Conservation (phyloP, 2,888 invertebrate genomes). For the Lepidochitona cinerea region DNA sequence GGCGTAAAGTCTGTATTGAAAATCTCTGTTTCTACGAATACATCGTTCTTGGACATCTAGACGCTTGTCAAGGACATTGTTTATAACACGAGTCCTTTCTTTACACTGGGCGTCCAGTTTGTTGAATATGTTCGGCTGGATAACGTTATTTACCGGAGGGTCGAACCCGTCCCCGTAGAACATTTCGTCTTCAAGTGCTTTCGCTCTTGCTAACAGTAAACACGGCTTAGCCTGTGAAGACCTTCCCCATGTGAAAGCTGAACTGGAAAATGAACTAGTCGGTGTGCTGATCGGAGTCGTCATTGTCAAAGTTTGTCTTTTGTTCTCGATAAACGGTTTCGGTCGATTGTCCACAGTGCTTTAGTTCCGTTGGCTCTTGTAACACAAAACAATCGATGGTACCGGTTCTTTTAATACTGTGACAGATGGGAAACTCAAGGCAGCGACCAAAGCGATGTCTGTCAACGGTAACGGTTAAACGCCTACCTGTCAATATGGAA, state of each 20-base stretch:
- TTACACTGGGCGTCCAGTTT: background rate
- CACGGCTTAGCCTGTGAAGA: background rate
- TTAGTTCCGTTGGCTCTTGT: too few species aligned
- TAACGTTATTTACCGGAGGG: slow-evolving; percentile 2
- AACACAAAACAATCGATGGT: too few species aligned
- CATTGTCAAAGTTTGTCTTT: background rate
- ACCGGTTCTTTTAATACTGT: too few species aligned
- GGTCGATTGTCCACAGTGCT: too few species aligned
- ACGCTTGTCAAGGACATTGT: slow-evolving; percentile 3
- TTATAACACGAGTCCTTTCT: background rate
- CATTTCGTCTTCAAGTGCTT: background rate
- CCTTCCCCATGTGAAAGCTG: background rate
- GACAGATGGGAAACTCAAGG: too few species aligned
- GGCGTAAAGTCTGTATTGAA: background rate
- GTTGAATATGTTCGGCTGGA: background rate
- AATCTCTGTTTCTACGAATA: background rate
- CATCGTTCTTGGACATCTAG: background rate
- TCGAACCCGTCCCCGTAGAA: background rate
- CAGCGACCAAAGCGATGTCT: too few species aligned
- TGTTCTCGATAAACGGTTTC: too few species aligned
- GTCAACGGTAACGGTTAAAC: too few species aligned
- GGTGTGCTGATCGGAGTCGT: background rate
- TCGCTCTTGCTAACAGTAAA: background rate
- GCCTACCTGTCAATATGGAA: too few species aligned
- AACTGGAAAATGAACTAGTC: background rate